These are phyloP conservation scores for Daktulosphaira vitifoliae DNA, from an alignment of 1,140 invertebrate species.

Conservation along the genomic window DNA sequence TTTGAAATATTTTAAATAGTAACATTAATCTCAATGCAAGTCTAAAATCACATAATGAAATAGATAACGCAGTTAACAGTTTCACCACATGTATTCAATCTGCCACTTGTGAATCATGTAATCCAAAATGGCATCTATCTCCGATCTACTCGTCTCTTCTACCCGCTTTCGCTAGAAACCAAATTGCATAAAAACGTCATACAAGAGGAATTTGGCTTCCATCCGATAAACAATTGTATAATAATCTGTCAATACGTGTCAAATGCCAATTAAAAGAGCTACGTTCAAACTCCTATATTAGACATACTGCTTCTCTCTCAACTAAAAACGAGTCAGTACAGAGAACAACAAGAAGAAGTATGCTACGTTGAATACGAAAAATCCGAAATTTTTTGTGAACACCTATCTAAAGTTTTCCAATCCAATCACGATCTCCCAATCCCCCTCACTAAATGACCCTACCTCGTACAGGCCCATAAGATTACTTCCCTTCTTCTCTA, in stretches of 20 bases:
- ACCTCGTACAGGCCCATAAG: neutral
- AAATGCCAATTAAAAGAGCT: neutral
- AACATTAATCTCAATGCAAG: too few species aligned
- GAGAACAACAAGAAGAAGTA: neutral
- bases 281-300: neutral
- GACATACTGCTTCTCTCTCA: neutral
- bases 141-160: neutral
- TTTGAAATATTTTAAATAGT: neutral
- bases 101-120: neutral
- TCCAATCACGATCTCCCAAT: neutral
- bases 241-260: neutral
- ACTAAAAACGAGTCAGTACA: neutral
- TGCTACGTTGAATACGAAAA: neutral
- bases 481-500: neutral
- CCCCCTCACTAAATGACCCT: neutral
- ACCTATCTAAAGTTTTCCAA: neutral
- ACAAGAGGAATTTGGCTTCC: neutral
- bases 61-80: neutral
- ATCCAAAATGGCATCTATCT: neutral
- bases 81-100: neutral
- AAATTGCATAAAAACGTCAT: neutral
- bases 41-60: constrained; percentile 1
- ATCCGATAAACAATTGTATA: neutral
- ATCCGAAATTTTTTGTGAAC: neutral
- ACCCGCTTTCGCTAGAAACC: neutral